Evolutionary conservation across 1,140 invertebrate species (phyloP), one percentile per base, ranked within the genome.

Genomic region (Leptopilina clavipes): DNA sequence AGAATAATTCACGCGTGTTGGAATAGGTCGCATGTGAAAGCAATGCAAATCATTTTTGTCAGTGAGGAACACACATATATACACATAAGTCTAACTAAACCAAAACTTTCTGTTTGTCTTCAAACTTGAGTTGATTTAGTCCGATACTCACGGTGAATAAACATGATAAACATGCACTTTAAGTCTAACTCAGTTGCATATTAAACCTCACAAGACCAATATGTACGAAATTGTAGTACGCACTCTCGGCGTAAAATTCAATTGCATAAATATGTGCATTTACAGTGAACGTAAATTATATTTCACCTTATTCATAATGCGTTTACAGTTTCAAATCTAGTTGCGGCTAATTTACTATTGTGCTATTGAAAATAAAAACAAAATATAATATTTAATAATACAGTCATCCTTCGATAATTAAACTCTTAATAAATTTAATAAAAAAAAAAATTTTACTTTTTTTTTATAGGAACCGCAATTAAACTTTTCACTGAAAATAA

Each of bases 91-190:
- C 11, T n/a, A 65, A n/a, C 22, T 25, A 31, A 65, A 65, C 12
- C 25, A 10, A 22, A 65, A 31, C 25, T 65, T 65, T 65, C 3
- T 31, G 14, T 65, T 65, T 65, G n/a, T 8, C 25, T 65, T 65
- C 25, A 31, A n/a, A 65, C 12, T 31, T 31, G 25, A 22, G 59
- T 31, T 31, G 19, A 65, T 37, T 65, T 65, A 37, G 12, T 22
- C 22, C 25, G 59, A 31, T 65, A 31, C 59, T 65, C 3, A n/a
- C 10, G 11, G 22, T 31, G 22, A 65, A 65, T 37, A 65, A 65
- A 65, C 59, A 65, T 31, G 59, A 65, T 65, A 65, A 65, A 65
- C 25, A 65, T 65, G 19, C 12, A 31, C 59, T 65, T 31, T 17
- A 31, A 65, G 59, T 31, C 25, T 31, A 65, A 65, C 25, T 31